Base-by-base conservation (phyloP, 2,797 vertebrate genomes). In the Aldrovandia affinis region DNA sequence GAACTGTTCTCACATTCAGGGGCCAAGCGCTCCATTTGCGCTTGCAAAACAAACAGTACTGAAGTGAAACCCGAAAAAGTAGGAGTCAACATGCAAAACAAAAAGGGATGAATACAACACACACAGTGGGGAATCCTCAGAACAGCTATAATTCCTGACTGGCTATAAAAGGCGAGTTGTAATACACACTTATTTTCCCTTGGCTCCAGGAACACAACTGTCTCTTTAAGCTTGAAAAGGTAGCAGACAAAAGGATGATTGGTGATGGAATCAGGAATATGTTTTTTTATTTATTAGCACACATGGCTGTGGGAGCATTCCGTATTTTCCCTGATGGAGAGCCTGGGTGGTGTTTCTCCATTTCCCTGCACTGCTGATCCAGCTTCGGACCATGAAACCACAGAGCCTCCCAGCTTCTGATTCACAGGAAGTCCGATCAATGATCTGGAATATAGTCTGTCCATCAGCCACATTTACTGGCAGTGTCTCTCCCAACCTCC, bases 191-290 rank as follows among this genome's bases (percentile, higher is more conserved):
- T 93, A 88, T 89, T 90, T 89, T 89, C 91, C 92, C 93, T 65
- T 91, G 92, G 90, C 87, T 89, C 88, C 82, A 82, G 81, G 83
- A 89, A 93, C 93, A 93, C 91, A 93, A 93, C 91, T 92, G 91
- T 85, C 77, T 86, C 90, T 94, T 94, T 93, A 93, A 92, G 92
- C 92, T 92, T 89, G 89, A 91, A 92, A 92, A 93, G 92, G 94
- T 91, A 92, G 89, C 90, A 94, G 90, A 91, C 89, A 89, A 90
- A 90, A 87, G 84, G 88, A 91, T 91, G 92, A 89, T 68, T 86
- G 90, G 88, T 90, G 84, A 87, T 89, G 89, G 87, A 87, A 81
- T 83, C 83, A 70, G 33, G 78, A 20, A 28, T 10, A 54, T 83
- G 28, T 83, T 75, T 42, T 52, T 83, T 59, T 78, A 20, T 73